Evolutionary conservation across 2,888 invertebrate species (phyloP).

Genomic region (Leptothorax acervorum): DNA sequence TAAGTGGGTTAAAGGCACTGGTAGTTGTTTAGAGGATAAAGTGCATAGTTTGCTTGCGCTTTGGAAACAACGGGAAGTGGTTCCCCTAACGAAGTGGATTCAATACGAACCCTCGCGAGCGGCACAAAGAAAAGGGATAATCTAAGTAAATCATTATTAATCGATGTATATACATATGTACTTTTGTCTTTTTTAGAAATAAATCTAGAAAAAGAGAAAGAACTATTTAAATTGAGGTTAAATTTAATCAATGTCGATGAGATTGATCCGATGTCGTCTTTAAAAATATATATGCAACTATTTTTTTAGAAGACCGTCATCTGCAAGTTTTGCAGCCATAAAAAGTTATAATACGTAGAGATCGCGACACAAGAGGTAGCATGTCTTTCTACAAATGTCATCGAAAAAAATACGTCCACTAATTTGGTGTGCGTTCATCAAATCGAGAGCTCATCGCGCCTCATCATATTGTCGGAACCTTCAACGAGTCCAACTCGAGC

Average conservation of each 20-base stretch:
- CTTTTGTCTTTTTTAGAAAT: constrained; percentile 33
- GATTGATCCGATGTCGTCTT: background rate
- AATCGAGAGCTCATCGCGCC: constrained; percentile 58
- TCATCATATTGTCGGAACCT: constrained; percentile 49
- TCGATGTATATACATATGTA: constrained; percentile 54
- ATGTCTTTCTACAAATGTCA: background rate
- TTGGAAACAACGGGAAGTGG: constrained; percentile 71
- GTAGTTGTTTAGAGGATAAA: constrained; percentile 71
- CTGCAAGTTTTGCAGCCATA: background rate
- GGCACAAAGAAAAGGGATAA: constrained; percentile 69
- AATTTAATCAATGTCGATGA: background rate
- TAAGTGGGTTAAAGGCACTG: constrained; percentile 76
- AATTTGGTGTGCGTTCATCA: constrained; percentile 61
- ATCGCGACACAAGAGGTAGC: constrained; percentile 4
- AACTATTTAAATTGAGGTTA: background rate
- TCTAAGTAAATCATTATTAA: constrained; percentile 77
- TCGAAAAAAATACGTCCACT: constrained; percentile 37
- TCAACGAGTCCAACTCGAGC: constrained; percentile 56
- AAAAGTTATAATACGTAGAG: constrained; percentile 4
- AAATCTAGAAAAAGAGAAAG: background rate
- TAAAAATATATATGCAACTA: background rate
- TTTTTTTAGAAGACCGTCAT: background rate
- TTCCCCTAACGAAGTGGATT: constrained; percentile 74
- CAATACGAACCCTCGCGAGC: constrained; percentile 60
- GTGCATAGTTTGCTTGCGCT: constrained; percentile 74